Evolutionary conservation across 1,140 invertebrate genomes (phyloP).

Genomic region (Pogonomyrmex californicus): DNA sequence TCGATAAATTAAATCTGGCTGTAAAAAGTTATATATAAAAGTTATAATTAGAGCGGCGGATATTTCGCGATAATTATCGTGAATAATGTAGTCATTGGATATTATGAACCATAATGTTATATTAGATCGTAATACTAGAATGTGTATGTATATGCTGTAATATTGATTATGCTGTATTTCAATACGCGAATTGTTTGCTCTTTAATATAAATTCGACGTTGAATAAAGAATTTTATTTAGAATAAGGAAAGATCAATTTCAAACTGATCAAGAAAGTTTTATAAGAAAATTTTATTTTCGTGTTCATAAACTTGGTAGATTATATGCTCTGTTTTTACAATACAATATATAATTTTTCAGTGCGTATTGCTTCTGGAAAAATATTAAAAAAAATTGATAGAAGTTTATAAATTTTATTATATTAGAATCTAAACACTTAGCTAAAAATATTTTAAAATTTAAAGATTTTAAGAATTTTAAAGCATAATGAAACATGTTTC

Average conservation of each 20-base stretch:
- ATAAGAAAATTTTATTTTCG: neutral
- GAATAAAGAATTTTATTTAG: neutral
- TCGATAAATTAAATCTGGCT: neutral
- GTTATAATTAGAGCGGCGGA: neutral
- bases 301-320: neutral
- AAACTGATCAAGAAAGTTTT: neutral
- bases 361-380: neutral
- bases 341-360: neutral
- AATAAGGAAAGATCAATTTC: neutral
- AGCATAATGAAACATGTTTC: neutral
- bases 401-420: neutral
- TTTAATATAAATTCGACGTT: neutral
- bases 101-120: slow-evolving; percentile 21
- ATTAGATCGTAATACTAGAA: neutral
- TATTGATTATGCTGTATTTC: neutral
- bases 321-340: neutral
- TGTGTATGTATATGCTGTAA: neutral
- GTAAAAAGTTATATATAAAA: neutral
- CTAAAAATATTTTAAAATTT: neutral
- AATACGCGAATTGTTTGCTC: neutral
- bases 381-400: neutral
- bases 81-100: neutral
- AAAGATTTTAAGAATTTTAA: neutral
- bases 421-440: neutral
- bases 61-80: neutral